Base-by-base conservation (phyloP, 1,140 invertebrate species). In the Drosophila nasuta region DNA sequence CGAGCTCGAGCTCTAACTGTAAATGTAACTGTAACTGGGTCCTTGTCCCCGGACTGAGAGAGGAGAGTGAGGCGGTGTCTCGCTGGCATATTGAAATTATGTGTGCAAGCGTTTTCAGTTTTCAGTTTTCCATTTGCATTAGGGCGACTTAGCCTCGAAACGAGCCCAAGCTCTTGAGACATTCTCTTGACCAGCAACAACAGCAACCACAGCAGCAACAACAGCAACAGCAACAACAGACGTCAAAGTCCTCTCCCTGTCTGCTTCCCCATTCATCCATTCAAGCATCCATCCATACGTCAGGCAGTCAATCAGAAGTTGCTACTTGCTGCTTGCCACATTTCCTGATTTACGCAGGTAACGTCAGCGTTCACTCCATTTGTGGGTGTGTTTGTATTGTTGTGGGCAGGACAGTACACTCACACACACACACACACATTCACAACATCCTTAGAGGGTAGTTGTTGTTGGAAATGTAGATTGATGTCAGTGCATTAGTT, bases 291-390 rank as follows among this genome's bases (percentile, higher is more conserved):
- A 56, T 43, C 58, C 56, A 71, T 65, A 68, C 38, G 82, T 79
- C 82, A 82, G 71, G 30, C 82, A 86, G 82, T 86, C 82, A 86
- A 86, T 86, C 82, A 82, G 66, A 75, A 68, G 77, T 69, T 73
- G 30, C 64, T 67, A 48, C 49, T 52, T 11, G 66, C 58, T 41
- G 46, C 52, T 58, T 70, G 67, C 45, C 54, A 75, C 81, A 85
- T 79, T 81, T 88, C 77, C 83, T 87, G 82, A 88, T 83, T 88
- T 83, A 87, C 80, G 83, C 82, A 88, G 85, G 83, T 88, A 82
- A 66, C 63, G 28, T 57, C 63, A 60, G 58, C n/a, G 54, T 77
- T 67, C 58, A 74, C 75, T 77, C 69, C 54, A 56, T 69, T 69
- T 79, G 64, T 59, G 74, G 63, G 45, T 62, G 28, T 77, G 71